Percentiles rank a stretch among this genome's conserved stretches.
These are phyloP conservation scores for Dolomedes plantarius DNA, from an alignment of 2,888 invertebrate species.

Conservation along the genomic window DNA sequence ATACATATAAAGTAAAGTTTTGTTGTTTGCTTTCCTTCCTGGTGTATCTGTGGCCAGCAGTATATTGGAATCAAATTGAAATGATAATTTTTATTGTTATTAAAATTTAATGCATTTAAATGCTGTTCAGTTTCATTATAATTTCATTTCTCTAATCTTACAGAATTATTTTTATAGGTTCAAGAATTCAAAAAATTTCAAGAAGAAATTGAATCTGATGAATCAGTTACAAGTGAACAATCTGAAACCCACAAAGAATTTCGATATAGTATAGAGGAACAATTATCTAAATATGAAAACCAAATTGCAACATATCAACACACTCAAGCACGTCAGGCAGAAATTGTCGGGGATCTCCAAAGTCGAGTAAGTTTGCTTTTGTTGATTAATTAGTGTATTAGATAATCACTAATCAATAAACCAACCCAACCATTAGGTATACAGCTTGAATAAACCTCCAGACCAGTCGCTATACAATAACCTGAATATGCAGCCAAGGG, in stretches of 20 bases:
- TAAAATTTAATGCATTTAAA: too few relatives aligned
- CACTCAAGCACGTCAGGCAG: slow-evolving; percentile 38
- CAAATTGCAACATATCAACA: slow-evolving; percentile 31
- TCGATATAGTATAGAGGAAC: slow-evolving; percentile 21
- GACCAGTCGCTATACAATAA: too few relatives aligned
- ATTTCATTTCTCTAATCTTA: not conserved
- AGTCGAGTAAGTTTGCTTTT: slow-evolving; percentile 40
- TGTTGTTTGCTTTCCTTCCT: too few relatives aligned
- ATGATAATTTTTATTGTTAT: too few relatives aligned
- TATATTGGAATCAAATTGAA: too few relatives aligned
- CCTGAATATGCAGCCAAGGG: too few relatives aligned
- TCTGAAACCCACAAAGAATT: slow-evolving; percentile 19
- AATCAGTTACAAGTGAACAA: slow-evolving; percentile 37
- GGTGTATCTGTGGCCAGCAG: too few relatives aligned
- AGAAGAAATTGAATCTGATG: slow-evolving; percentile 16
- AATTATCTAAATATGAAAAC: slow-evolving; percentile 23
- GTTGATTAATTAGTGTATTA: too few relatives aligned
- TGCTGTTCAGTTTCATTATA: not conserved
- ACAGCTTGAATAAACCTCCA: too few relatives aligned
- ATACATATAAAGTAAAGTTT: too few relatives aligned
- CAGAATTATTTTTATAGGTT: slow-evolving; percentile 15
- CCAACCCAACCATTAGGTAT: too few relatives aligned
- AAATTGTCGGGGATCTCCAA: slow-evolving; percentile 48
- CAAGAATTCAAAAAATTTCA: slow-evolving; percentile 25
- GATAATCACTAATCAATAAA: too few relatives aligned